Evolutionary conservation across 2,113 vertebrate species (phyloP).

Genomic region (Calypte anna): DNA sequence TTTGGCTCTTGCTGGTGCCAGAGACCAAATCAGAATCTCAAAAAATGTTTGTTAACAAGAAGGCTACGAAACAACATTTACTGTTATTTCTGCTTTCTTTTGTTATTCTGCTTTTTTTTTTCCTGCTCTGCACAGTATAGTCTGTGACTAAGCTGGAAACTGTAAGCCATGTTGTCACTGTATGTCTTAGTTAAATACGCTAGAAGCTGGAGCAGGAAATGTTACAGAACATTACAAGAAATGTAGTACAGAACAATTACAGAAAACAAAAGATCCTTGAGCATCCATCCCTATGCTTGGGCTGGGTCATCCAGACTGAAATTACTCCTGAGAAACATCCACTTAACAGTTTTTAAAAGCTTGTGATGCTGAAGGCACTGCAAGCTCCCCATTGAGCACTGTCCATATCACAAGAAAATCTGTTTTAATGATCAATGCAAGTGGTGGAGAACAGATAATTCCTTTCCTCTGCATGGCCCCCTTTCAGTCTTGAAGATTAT

Average conservation of each 20-base stretch:
- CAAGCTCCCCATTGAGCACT: background rate
- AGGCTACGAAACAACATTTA: background rate
- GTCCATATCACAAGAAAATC: background rate
- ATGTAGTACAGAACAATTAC: background rate
- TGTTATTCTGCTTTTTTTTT: background rate
- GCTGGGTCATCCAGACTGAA: background rate
- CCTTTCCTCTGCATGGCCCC: background rate
- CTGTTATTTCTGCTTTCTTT: background rate
- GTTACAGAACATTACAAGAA: no score
- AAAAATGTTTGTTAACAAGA: background rate
- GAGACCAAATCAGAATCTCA: background rate
- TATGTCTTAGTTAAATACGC: background rate
- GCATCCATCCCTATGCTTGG: background rate
- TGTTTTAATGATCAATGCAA: background rate
- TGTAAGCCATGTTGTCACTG: background rate
- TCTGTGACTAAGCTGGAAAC: background rate
- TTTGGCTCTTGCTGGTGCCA: background rate
- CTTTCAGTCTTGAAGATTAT: background rate
- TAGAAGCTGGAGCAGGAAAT: background rate
- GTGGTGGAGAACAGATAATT: background rate
- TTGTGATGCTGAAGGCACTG: background rate
- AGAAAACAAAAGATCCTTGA: background rate
- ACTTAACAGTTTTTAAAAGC: background rate
- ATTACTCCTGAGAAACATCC: background rate
- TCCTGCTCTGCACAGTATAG: background rate